phyloP scores from a whole-genome alignment of 2,888 invertebrate genomes.

The Bhutanitis thaidina region DNA sequence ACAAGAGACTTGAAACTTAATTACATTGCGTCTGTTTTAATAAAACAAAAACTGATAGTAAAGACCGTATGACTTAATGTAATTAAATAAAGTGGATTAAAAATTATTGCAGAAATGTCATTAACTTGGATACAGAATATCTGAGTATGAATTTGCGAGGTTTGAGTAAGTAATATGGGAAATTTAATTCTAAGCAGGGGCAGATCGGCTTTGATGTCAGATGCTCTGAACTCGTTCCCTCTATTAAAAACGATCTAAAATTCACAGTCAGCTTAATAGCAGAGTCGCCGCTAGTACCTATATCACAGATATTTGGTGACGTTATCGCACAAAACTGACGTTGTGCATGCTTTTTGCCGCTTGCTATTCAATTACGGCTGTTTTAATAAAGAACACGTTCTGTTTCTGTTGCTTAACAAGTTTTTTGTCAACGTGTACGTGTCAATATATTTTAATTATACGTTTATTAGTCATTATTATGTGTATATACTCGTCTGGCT shows the following conservation, averaged over 20 bases:
- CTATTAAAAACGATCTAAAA: conserved; percentile 77
- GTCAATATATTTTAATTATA: no score
- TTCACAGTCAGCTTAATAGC: conserved; percentile 71
- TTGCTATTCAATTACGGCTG: conserved; percentile 42
- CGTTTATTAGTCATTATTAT: no score
- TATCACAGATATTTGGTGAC: conserved; percentile 56
- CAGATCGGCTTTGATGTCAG: conserved; percentile 51
- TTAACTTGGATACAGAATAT: no score
- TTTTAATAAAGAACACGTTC: conserved; percentile 5
- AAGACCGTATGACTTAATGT: no score
- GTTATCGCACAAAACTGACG: conserved; percentile 60
- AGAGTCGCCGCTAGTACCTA: conserved; percentile 42
- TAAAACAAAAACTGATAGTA: conserved; percentile 34
- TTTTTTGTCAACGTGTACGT: no score
- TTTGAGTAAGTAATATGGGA: conserved; percentile 27
- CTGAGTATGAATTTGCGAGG: no score
- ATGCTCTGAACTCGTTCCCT: conserved; percentile 36
- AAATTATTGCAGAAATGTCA: no score
- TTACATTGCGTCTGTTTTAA: conserved; percentile 51
- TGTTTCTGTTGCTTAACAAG: no score
- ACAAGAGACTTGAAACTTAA: conserved; percentile 60
- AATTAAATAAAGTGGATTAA: no score
- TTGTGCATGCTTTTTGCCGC: conserved; percentile 60
- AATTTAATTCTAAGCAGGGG: conserved; percentile 52
- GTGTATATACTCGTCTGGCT: no score